Base-by-base conservation (phyloP, 1,140 invertebrate genomes). In the Colletes gigas region DNA sequence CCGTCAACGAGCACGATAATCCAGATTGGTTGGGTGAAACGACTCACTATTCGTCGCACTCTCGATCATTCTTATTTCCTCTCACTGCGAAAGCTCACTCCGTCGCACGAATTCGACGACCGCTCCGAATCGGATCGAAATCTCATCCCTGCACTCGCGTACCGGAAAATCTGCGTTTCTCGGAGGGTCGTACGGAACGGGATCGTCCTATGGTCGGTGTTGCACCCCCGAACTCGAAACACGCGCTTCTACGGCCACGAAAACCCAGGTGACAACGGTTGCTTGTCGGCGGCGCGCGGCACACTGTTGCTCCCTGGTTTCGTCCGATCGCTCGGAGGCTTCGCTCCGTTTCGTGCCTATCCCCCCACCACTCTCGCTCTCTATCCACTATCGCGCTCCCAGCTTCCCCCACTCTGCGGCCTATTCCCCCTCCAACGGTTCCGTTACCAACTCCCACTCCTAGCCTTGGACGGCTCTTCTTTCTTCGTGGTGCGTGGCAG, bases 221-320 rank as follows among this genome's bases (percentile, higher is more conserved):
- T 41, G 39, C 73, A 30, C n/a, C 10, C 7, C 30, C 12, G 44
- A 0, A 30, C 30, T 14, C 12, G 21, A 10, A 52, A 52, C 77
- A 70, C 77, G 60, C 67, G 59, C 15, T 55, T 3, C 5, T 7
- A 0, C 3, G 30, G 9, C 0, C 7, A 4, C n/a, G 12, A 0
- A 8, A 12, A 4, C 9, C 6, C 3, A 7, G 21, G n/a, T 59
- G 59, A 72, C 73, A 65, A 90, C 65, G 72, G 67, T 88, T 85
- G 60, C 84, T 86, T 60, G 54, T 70, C 80, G 86, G 84, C 83
- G 88, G 85, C 90, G 89, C 91, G 90, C 91, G 90, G 89, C 90
- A 92, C 89, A 92, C 91, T 92, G 91, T 92, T 92, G 91, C 91
- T 91, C 89, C 67, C 78, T 52, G 68, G 79, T 83, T 73, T 89